A percentile compares a stretch with the other conserved stretches of the same genome.
phyloP scores from a whole-genome alignment of 2,888 invertebrate species.

The Timema podura region DNA sequence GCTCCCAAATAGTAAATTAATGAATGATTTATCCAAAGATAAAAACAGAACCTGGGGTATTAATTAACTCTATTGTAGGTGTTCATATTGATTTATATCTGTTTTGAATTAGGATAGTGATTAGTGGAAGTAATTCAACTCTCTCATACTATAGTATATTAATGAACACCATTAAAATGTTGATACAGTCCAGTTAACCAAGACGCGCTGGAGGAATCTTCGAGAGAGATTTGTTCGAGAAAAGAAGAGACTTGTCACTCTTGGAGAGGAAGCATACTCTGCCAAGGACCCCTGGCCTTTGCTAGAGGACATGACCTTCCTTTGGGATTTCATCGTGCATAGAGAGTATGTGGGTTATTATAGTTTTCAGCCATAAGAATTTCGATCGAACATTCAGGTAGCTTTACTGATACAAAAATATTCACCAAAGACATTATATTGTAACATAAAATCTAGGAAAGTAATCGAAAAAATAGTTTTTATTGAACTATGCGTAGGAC shows the following conservation, averaged over 20 bases:
- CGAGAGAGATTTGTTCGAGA: slow-evolving; percentile 32
- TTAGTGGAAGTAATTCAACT: too few relatives aligned
- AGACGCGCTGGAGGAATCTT: slow-evolving; percentile 30
- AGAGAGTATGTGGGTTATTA: slow-evolving; percentile 22
- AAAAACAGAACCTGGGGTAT: too few relatives aligned
- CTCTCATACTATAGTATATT: background rate
- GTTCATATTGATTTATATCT: too few relatives aligned
- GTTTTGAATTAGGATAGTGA: too few relatives aligned
- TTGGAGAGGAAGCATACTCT: slow-evolving; percentile 22
- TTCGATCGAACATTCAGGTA: background rate
- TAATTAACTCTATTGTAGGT: too few relatives aligned
- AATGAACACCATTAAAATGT: background rate
- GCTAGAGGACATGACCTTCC: slow-evolving; percentile 31
- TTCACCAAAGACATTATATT: too few relatives aligned
- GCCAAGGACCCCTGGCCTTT: slow-evolving; percentile 29
- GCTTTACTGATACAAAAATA: too few relatives aligned
- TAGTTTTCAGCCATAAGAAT: background rate
- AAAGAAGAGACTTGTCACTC: slow-evolving; percentile 25
- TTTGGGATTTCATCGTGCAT: slow-evolving; percentile 30
- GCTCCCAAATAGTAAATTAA: too few relatives aligned
- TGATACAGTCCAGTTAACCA: slow-evolving; percentile 27
- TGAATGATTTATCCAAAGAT: too few relatives aligned
- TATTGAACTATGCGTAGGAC: too few relatives aligned
- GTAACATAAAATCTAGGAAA: too few relatives aligned
- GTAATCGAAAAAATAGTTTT: too few relatives aligned